A percentile compares a stretch with the other conserved stretches of the same genome.
Evolutionary conservation across 37 sponge, comb jelly and placozoan species (phyloP).

Genomic region (Beroe forskalii): DNA sequence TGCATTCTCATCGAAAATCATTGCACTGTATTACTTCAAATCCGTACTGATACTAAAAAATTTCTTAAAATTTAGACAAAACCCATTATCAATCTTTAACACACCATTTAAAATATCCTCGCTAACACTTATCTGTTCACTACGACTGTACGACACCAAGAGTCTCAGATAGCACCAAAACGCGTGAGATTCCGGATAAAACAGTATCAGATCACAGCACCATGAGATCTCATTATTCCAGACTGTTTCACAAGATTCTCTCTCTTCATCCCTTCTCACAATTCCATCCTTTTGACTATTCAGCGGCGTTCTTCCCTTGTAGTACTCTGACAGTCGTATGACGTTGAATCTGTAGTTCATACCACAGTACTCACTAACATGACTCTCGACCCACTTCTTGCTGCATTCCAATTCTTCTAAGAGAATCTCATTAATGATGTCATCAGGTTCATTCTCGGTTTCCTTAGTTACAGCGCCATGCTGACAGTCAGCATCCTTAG

Average conservation of each 20-base stretch:
- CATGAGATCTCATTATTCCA: not conserved
- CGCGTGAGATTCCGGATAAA: slow-evolving; percentile 1
- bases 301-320: not conserved
- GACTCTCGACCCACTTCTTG: not conserved
- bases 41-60: too few species aligned
- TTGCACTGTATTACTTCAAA: too few species aligned
- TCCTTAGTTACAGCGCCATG: too few species aligned
- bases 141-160: not conserved
- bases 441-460: too few species aligned
- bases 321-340: not conserved
- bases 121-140: not conserved
- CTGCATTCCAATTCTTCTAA: slow-evolving; percentile 38
- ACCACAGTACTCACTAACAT: slow-evolving; percentile 27
- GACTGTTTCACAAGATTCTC: too few species aligned
- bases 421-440: not conserved
- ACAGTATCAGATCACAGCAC: not conserved
- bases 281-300: not conserved
- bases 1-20: too few species aligned
- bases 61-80: not conserved
- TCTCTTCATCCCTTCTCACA: not conserved
- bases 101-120: not conserved
- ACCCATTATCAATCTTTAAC: not conserved
- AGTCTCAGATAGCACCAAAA: slow-evolving; percentile 34
- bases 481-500: too few species aligned
- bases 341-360: slow-evolving; percentile 47